Base-by-base conservation (phyloP, 2,797 vertebrate species). In the Siniperca undulata region DNA sequence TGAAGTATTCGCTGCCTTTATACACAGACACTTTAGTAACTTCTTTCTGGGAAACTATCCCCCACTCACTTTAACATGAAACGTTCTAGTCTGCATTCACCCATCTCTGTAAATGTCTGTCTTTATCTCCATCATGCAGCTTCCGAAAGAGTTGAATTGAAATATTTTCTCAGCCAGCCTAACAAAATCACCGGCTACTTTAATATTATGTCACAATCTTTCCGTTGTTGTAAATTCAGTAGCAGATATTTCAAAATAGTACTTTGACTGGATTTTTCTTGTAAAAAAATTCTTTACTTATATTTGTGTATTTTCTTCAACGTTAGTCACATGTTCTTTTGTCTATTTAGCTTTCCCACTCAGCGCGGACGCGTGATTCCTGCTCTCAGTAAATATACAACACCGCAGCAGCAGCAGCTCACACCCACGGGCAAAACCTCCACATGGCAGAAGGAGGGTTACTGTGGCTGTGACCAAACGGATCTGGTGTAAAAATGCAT, bases 381-480 rank as follows among this genome's bases (percentile, higher is more conserved):
- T 85, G 40, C 69, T 74, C 69, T 61, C 60, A 70, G 68, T 78
- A 44, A 55, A 74, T 13, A 65, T 65, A 62, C 52, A 70, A 38
- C 62, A 66, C 77, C 84, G 77, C 27, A 30, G 27, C 27, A 30
- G 27, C 48, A 67, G 76, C 85, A 73, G 79, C 61, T 67, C 42
- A 55, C 59, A 73, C 36, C 20, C 78, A 40, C 62, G 81, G 7
- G 24, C n/a, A 61, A 46, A 74, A 58, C 46, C 67, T 84, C 71
- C 66, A 82, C 72, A 67, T 71, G 69, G 42, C 74, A 83, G 69
- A 22, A 40, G 56, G 76, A 78, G 81, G 30, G 79, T 74, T 78
- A 48, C 60, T 75, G 66, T 55, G 74, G 68, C 69, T 74, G 38
- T 14, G 53, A 78, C 62, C 52, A 85, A 88, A 78, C 13, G 59